Conservation (phyloP, 2,113 vertebrate species). For the Catharus bicknelli region DNA sequence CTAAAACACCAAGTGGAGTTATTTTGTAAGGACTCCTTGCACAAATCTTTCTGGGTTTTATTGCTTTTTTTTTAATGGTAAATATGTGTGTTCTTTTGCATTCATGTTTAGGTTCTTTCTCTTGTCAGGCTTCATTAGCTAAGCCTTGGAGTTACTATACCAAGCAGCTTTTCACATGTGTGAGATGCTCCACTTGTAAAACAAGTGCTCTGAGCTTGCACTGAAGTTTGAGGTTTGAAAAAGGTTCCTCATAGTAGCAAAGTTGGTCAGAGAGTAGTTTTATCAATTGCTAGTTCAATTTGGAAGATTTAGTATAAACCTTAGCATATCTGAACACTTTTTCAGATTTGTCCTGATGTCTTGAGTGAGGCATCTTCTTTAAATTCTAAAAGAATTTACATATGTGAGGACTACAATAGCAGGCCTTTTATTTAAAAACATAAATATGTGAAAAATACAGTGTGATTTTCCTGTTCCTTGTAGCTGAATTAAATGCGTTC, state of each 20-base stretch:
- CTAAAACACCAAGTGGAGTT: conserved; percentile 20
- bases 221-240: not conserved
- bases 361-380: not conserved
- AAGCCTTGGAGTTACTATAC: not conserved
- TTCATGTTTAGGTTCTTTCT: not conserved
- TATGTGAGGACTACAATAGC: not conserved
- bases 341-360: not conserved
- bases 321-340: not conserved
- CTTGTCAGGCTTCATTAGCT: not conserved
- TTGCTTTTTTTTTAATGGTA: not conserved
- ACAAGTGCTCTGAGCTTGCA: not conserved
- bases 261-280: not conserved
- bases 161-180: not conserved
- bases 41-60: not conserved
- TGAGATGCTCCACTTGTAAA: not conserved
- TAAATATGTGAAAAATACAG: not conserved
- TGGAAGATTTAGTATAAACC: not conserved
- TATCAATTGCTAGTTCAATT: not conserved
- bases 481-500: not conserved
- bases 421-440: not conserved
- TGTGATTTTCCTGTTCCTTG: not conserved
- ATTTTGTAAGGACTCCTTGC: not conserved
- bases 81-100: not conserved
- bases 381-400: not conserved
- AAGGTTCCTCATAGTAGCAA: not conserved